Conservation (phyloP, 2,888 invertebrate species). For the Pinctada fucata region DNA sequence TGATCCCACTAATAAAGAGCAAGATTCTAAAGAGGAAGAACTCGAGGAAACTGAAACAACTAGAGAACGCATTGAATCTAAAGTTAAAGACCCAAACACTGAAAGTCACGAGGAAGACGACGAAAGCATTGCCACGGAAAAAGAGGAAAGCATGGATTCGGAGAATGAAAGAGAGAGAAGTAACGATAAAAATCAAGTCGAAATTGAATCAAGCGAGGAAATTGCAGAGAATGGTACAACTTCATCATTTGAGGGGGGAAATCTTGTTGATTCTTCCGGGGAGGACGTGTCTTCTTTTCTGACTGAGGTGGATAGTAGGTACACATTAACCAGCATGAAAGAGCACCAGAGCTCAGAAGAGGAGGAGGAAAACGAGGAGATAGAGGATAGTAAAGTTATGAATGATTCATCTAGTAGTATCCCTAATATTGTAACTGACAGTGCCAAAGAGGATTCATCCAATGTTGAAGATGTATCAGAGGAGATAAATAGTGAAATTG, state of each 20-base stretch:
- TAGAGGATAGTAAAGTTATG: no score
- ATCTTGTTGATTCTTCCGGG: slow-evolving; percentile 1
- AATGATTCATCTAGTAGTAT: no score
- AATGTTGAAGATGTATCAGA: neutral
- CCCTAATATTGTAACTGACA: no score
- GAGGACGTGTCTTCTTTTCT: neutral
- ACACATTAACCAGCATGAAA: no score
- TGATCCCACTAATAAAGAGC: neutral
- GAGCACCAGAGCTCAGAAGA: no score
- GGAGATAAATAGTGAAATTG: slow-evolving; percentile 7
- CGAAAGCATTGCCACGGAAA: neutral
- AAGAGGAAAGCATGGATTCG: neutral
- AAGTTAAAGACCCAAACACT: neutral
- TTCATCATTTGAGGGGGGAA: neutral
- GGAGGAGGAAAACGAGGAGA: no score
- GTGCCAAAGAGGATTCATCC: neutral
- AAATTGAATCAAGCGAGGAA: neutral
- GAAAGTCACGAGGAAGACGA: neutral
- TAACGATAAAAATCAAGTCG: neutral
- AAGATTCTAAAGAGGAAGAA: neutral
- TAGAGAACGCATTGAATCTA: neutral
- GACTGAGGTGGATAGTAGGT: no score
- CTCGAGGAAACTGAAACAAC: neutral
- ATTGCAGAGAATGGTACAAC: neutral
- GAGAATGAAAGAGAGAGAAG: neutral